Evolutionary conservation across 2,113 vertebrate species (phyloP).

Genomic region (Gorsachius goisagi): DNA sequence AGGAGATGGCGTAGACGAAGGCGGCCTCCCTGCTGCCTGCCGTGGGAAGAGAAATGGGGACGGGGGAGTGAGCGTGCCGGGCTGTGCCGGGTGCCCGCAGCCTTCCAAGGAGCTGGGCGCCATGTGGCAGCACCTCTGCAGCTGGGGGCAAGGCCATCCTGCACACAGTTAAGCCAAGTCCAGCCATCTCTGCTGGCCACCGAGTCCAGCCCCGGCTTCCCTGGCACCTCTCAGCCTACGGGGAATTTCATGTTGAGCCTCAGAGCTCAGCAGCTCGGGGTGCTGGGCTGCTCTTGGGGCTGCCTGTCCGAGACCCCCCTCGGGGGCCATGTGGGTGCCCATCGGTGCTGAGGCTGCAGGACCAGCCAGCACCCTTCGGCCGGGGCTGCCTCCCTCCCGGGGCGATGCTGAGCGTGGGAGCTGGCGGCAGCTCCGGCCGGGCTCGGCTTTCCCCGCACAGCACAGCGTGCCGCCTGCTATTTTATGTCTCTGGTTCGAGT

Average conservation of each 20-base stretch:
- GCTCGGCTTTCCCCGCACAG: accelerated
- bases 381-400: accelerated
- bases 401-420: accelerated
- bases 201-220: accelerated
- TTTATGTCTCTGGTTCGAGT: slow-evolving; percentile 50
- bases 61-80: neutral
- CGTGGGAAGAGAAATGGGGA: neutral
- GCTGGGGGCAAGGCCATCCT: accelerated
- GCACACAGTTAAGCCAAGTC: accelerated
- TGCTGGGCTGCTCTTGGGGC: neutral
- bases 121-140: accelerated
- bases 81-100: accelerated
- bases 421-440: accelerated
- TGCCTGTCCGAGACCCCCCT: accelerated
- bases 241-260: no score
- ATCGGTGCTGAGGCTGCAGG: accelerated
- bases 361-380: neutral
- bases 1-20: slow-evolving; percentile 96
- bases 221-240: neutral
- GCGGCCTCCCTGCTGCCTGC: slow-evolving; percentile 95
- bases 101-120: accelerated
- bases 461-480: neutral
- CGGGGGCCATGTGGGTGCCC: accelerated
- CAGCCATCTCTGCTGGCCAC: neutral
- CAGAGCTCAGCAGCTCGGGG: neutral